These are phyloP conservation scores for Rissa tridactyla DNA, from an alignment of 2,113 vertebrate species.

Conservation along the genomic window DNA sequence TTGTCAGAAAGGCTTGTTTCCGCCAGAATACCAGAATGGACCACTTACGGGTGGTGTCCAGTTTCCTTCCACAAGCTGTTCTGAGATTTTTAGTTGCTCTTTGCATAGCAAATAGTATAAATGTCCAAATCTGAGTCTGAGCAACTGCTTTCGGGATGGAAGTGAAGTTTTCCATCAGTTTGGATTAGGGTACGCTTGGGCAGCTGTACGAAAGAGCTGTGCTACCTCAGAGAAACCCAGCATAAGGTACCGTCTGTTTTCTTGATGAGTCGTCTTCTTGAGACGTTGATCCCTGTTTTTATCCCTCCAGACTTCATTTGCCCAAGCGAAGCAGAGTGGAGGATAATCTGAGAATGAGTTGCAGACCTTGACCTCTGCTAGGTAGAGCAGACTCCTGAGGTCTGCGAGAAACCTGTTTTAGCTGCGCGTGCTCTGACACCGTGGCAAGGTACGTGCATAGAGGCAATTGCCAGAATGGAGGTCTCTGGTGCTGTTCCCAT, in stretches of 20 bases:
- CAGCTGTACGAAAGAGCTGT: not conserved
- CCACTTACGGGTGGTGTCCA: not conserved
- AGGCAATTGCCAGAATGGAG: not conserved
- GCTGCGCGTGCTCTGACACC: not conserved
- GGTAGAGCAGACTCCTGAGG: not conserved
- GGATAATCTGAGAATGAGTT: not conserved
- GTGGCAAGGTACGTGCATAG: accelerated
- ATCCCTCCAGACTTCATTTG: not conserved
- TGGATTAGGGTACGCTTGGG: accelerated
- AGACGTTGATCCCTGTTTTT: not conserved
- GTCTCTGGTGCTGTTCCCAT: not conserved
- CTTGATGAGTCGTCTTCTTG: not conserved
- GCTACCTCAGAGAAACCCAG: not conserved
- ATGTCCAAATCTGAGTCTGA: not conserved
- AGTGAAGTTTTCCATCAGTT: not conserved
- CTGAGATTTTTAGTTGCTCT: not conserved
- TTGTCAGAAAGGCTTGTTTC: not conserved
- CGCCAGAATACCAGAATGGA: not conserved
- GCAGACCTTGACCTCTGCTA: not conserved
- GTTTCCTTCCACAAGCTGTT: not conserved
- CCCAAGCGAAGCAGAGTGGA: not conserved
- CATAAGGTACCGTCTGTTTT: not conserved
- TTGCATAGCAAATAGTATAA: not conserved
- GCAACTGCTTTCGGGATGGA: not conserved
- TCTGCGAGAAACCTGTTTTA: not conserved